phyloP scores from a whole-genome alignment of 2,113 vertebrate genomes.

The Dunckerocampus dactyliophorus region DNA sequence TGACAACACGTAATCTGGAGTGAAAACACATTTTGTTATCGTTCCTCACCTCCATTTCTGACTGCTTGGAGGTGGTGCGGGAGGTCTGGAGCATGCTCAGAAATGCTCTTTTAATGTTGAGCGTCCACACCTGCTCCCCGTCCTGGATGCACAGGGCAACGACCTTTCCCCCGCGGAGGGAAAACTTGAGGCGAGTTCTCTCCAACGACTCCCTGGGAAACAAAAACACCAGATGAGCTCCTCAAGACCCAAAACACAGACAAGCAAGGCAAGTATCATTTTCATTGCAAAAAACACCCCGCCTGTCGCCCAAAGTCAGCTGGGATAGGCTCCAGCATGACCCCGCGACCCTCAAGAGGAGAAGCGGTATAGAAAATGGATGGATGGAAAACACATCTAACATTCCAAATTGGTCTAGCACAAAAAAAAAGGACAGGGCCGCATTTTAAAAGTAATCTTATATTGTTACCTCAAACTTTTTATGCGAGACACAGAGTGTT shows the following conservation, averaged over 20 bases:
- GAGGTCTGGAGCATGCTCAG: conserved; percentile 83
- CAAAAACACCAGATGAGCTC: conserved; percentile 70
- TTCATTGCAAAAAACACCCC: conserved; percentile 49
- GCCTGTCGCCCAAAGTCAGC: too few relatives aligned
- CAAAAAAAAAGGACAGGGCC: not conserved
- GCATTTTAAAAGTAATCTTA: not conserved
- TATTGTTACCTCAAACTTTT: conserved; percentile 73
- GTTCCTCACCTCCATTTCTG: conserved; percentile 75
- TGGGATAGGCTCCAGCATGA: too few relatives aligned
- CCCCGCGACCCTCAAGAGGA: too few relatives aligned
- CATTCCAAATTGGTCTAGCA: conserved; percentile 38
- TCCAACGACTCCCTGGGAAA: conserved; percentile 76
- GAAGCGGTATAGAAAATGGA: too few relatives aligned
- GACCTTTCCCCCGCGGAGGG: conserved; percentile 77
- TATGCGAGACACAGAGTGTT: conserved; percentile 69
- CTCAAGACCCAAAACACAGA: conserved; percentile 31
- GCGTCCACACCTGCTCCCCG: conserved; percentile 78
- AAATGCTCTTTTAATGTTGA: conserved; percentile 83
- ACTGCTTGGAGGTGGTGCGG: conserved; percentile 25
- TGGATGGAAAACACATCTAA: too few relatives aligned
- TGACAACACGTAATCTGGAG: too few relatives aligned
- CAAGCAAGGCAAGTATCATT: conserved; percentile 55
- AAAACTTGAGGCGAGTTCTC: conserved; percentile 76
- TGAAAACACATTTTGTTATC: not conserved
- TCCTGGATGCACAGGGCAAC: conserved; percentile 75